Evolutionary conservation across 1,140 invertebrate species (phyloP), one percentile per base, ranked within the genome.

Genomic region (Elymnias hypermnestra): DNA sequence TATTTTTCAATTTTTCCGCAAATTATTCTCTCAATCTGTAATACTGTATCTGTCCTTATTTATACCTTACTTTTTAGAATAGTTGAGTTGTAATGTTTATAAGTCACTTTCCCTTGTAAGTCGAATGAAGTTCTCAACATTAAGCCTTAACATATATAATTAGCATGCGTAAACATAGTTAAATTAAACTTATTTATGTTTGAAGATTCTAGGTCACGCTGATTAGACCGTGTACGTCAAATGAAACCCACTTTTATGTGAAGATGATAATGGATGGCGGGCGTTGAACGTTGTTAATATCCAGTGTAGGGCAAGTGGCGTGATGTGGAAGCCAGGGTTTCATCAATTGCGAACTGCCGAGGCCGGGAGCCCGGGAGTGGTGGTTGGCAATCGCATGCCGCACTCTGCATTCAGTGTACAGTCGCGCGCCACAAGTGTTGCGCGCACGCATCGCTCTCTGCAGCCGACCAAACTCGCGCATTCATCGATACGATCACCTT

Each of bases 391-490:
- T 59, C 71, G 65, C 62, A 54, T 50, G 58, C 51, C 60, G 60
- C 52, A 61, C n/a, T 21, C 19, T 21, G 6, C 3, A 21, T 48
- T 81, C 75, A 83, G 79, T 82, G 53, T 72, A 74, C 62, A 76
- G 65, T 72, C 73, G 79, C 75, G 64, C 79, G 79, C 58, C 67
- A 62, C 63, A 59, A 72, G 68, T 76, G 74, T 62, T 75, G 79
- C 75, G 77, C 81, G 77, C 68, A 67, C 72, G 73, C 71, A 66
- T 60, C 65, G 59, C 55, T 66, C 59, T 54, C 60, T 63, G 62
- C 64, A 71, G 54, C 57, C 49, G 51, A 61, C 57, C 40, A 41
- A 48, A 49, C 58, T 57, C 60, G 62, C 63, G 55, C 60, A 67
- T 36, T 53, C 60, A 59, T 63, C 61, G 60, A 51, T 57, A 42